These are phyloP conservation scores for Ictidomys tridecemlineatus DNA, from an alignment of 2,113 vertebrate genomes.

Conservation along the genomic window DNA sequence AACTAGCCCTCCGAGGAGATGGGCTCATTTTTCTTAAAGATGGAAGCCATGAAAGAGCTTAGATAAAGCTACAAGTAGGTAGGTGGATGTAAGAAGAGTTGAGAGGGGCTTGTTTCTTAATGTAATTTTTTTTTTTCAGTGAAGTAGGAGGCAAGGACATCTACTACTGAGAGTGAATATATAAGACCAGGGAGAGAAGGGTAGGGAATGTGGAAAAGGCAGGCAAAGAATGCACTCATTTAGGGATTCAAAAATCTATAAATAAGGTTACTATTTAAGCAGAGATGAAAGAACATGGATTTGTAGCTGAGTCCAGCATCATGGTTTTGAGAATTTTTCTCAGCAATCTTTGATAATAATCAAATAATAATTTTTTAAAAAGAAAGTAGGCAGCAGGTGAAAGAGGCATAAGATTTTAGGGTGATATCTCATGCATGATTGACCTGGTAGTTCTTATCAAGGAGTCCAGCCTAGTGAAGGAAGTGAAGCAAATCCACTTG, in stretches of 20 bases:
- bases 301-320: background rate
- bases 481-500: background rate
- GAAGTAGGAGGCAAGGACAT: background rate
- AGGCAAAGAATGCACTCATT: background rate
- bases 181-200: background rate
- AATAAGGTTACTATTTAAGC: background rate
- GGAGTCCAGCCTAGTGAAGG: background rate
- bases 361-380: background rate
- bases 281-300: background rate
- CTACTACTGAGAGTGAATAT: background rate
- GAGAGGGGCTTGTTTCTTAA: background rate
- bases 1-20: background rate
- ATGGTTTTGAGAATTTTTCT: slow-evolving; percentile 1
- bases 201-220: background rate
- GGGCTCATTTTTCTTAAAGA: background rate
- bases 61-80: background rate
- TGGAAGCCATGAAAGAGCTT: background rate
- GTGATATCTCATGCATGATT: background rate
- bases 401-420: background rate
- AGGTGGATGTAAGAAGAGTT: background rate
- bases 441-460: background rate
- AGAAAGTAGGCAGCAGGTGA: background rate
- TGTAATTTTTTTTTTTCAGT: background rate
- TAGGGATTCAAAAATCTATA: background rate
- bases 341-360: background rate